Evolutionary conservation across 2,888 invertebrate species (phyloP).

Genomic region (Mactromeris polynyma): DNA sequence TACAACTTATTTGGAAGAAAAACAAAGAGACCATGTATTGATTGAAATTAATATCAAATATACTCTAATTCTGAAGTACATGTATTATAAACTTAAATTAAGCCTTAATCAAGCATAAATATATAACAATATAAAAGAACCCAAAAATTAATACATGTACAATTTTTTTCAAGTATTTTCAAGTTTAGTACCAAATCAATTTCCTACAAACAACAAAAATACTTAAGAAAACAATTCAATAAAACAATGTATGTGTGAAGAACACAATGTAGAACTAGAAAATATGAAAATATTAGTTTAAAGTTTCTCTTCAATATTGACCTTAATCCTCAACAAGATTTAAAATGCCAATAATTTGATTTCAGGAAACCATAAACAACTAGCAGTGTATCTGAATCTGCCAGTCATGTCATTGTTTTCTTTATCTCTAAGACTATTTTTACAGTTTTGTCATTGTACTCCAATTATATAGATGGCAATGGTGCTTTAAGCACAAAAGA

Average conservation of each 20-base stretch:
- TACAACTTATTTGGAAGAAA: background rate
- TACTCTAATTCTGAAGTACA: background rate
- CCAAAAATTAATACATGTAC: background rate
- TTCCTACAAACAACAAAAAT: background rate
- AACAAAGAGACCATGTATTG: background rate
- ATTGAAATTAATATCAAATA: background rate
- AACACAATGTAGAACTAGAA: too few relatives aligned
- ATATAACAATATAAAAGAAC: background rate
- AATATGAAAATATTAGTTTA: background rate
- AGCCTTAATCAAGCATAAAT: background rate
- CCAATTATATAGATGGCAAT: too few relatives aligned
- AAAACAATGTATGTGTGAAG: too few relatives aligned
- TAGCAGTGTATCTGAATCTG: too few relatives aligned
- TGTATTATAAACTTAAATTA: background rate
- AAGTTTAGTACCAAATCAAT: background rate
- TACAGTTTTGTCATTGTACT: too few relatives aligned
- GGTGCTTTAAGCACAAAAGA: too few relatives aligned
- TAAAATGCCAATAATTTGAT: too few relatives aligned
- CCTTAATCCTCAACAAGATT: too few relatives aligned
- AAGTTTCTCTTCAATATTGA: background rate
- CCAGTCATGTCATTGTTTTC: too few relatives aligned
- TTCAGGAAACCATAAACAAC: too few relatives aligned
- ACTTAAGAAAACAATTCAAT: background rate
- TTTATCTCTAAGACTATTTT: too few relatives aligned
- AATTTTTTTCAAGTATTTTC: background rate